A percentile compares a stretch with the other conserved stretches of the same genome.
These are phyloP conservation scores for Drosophila atroscutellata DNA, from an alignment of 2,888 invertebrate species.

Conservation along the genomic window DNA sequence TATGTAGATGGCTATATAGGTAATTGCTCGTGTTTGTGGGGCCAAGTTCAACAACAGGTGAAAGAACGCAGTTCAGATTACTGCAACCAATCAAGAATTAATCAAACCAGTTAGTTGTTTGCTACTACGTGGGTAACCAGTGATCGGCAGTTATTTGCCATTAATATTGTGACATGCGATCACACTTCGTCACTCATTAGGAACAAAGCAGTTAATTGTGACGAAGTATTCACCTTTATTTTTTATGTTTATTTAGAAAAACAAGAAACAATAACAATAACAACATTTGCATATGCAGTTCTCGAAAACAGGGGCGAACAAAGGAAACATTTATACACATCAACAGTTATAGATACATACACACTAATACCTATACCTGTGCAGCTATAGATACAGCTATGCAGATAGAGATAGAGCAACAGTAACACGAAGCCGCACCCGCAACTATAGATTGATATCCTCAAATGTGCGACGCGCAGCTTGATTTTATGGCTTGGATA, in stretches of 20 bases:
- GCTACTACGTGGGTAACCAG: conserved; percentile 23
- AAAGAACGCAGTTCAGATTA: conserved; percentile 13
- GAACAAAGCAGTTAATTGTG: conserved; percentile 32
- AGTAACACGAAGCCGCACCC: conserved; percentile 7
- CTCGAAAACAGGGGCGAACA: conserved; percentile 15
- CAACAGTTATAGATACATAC: conserved; percentile 8
- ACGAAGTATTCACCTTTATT: conserved; percentile 7
- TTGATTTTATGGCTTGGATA: conserved; percentile 43
- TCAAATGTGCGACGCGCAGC: conserved; percentile 28
- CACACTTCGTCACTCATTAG: conserved; percentile 16
- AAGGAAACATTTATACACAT: conserved; percentile 41
- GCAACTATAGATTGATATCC: conserved; percentile 31
- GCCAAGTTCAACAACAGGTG: conserved; percentile 19
- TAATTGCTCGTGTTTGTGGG: conserved; percentile 7
- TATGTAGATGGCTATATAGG: neutral
- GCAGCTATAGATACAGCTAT: conserved; percentile 6
- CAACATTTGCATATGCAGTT: conserved; percentile 33
- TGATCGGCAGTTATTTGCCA: conserved; percentile 22
- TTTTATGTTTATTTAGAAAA: neutral
- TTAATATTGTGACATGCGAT: conserved; percentile 22
- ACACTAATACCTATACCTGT: neutral
- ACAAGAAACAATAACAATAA: conserved; percentile 12
- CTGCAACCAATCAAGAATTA: conserved; percentile 7
- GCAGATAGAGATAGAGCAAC: conserved; percentile 4
- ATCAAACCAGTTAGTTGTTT: conserved; percentile 42